Base-by-base conservation (phyloP, 1,140 invertebrate genomes). In the Holcopasites calliopsidis region DNA sequence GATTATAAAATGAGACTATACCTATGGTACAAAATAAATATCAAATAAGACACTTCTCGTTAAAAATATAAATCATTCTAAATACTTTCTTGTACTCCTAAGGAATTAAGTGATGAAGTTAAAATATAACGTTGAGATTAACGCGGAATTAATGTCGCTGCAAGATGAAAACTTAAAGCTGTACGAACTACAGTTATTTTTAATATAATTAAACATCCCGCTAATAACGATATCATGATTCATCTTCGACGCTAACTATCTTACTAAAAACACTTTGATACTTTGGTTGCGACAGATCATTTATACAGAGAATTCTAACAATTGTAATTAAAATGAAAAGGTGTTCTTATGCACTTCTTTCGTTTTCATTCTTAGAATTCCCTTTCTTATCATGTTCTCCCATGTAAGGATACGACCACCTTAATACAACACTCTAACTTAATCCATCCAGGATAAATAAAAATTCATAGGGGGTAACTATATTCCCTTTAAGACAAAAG, bases 381-480 rank as follows among this genome's bases (percentile, higher is more conserved):
- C 10, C 26, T 26, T 38, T 7, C 33, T n/a, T 40, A 7, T 11
- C 28, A 26, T 44, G 38, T 13, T 7, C 6, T 42, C 10, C 28
- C 26, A 50, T 3, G 10, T 21, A 65, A 65, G 26, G 28, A 66
- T 55, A 74, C 61, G 50, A 74, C 57, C 62, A 66, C 71, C 62
- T 55, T 66, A 57, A 28, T 55, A 74, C 66, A 49, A 38, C 54
- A 69, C 64, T 58, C 52, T 42, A 38, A 77, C 69, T 81, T 55
- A 82, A 81, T 68, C 38, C 42, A 42, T 28, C 31, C 81, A 82
- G 10, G 21, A 44, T 81, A 80, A 80, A 49, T 60, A 64, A 66
- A 74, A 6, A 42, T 76, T 60, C 69, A 4, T 73, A 77, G 33
- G 44, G 75, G 69, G 58, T 82, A 81, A 82, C 75, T 82, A 64